Conservation (phyloP, 2,113 vertebrate genomes). For the Herpetotheres cachinnans region DNA sequence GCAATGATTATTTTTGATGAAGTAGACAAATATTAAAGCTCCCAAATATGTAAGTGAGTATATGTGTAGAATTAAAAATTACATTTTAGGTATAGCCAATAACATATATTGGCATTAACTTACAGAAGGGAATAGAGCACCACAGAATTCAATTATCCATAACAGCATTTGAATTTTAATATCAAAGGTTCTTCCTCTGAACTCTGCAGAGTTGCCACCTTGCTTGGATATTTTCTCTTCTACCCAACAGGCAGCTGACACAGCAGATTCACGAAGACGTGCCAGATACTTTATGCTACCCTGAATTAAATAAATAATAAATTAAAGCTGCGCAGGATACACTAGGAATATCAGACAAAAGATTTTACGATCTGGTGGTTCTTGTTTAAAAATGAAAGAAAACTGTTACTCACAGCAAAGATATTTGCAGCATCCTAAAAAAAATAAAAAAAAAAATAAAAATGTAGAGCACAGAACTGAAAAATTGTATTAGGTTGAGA, state of each 20-base stretch:
- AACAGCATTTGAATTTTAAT: not conserved
- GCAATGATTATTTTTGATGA: not conserved
- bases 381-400: not conserved
- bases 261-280: not conserved
- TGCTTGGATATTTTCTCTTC: not conserved
- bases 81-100: not conserved
- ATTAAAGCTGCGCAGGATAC: not conserved
- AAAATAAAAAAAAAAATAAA: accelerated
- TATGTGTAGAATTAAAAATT: not conserved
- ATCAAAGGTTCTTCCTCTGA: not conserved
- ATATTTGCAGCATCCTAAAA: not conserved
- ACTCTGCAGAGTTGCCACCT: not conserved
- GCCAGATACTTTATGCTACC: not conserved
- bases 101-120: not conserved
- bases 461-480: not conserved
- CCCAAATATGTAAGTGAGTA: not conserved
- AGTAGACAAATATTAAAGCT: not conserved
- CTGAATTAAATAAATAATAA: not conserved
- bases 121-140: not conserved
- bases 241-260: not conserved
- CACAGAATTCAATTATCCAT: not conserved
- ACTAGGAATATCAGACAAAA: not conserved
- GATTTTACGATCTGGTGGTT: not conserved
- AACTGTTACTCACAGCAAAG: not conserved
- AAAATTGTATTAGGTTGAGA: not conserved